Conservation (phyloP, 2,888 invertebrate species). For the Phytoseiulus persimilis region DNA sequence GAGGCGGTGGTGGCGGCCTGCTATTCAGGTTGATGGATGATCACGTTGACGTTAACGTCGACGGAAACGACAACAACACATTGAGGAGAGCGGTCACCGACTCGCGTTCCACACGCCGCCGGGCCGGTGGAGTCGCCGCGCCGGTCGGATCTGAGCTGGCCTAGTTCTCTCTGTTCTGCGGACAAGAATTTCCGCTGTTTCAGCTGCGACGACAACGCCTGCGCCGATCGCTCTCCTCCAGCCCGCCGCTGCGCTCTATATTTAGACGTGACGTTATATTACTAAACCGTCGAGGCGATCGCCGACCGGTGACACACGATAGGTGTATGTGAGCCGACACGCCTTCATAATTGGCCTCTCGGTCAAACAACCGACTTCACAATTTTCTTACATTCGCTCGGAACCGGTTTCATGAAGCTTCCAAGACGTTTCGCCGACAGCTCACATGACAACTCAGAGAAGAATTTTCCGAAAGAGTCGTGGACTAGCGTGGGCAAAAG, state of each 20-base stretch:
- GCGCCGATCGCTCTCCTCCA: neutral
- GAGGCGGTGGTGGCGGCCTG: neutral
- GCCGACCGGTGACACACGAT: neutral
- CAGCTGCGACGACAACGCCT: neutral
- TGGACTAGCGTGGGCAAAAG: too few species aligned
- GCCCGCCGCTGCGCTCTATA: neutral
- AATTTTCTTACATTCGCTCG: neutral
- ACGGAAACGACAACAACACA: neutral
- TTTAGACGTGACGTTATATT: slow-evolving; percentile 5
- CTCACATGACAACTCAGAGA: too few species aligned
- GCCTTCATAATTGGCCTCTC: neutral
- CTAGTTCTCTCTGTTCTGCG: neutral
- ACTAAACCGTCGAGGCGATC: neutral
- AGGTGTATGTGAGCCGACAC: neutral
- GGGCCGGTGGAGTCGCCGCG: neutral
- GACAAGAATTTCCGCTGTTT: neutral
- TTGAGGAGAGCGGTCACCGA: neutral
- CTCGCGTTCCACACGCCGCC: neutral
- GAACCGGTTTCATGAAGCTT: neutral
- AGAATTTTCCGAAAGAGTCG: too few species aligned
- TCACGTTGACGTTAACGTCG: neutral
- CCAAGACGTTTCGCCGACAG: too few species aligned
- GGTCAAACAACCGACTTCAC: neutral
- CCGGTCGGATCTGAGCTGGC: neutral
- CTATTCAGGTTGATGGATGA: neutral